Percentiles rank a stretch among this genome's conserved stretches.
These are phyloP conservation scores for Chaenodraco wilsoni DNA, from an alignment of 2,797 vertebrate species.

Conservation along the genomic window DNA sequence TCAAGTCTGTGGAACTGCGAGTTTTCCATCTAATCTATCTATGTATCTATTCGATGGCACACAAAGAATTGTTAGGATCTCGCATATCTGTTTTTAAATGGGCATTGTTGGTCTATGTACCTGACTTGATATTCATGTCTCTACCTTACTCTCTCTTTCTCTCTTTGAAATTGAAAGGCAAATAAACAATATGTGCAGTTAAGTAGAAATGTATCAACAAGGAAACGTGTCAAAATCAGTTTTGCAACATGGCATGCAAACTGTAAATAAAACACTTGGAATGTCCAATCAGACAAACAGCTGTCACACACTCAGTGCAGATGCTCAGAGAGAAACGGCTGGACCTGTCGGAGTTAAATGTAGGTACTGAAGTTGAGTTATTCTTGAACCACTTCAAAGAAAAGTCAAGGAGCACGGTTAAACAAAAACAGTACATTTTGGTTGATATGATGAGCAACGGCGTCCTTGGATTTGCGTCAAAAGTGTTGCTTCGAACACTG, in stretches of 20 bases:
- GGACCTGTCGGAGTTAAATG: constrained; percentile 56
- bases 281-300: constrained; percentile 80
- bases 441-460: constrained; percentile 35
- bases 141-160: constrained; percentile 26
- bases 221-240: constrained; percentile 67
- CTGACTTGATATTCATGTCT: constrained; percentile 35
- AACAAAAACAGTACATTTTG: background rate
- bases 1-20: constrained; percentile 23
- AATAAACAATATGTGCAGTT: constrained; percentile 73
- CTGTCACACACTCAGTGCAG: constrained; percentile 71
- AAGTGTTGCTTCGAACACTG: constrained; percentile 36
- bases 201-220: constrained; percentile 63
- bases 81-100: background rate
- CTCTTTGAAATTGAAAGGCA: constrained; percentile 58
- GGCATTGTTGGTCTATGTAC: background rate
- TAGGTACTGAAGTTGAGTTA: constrained; percentile 31
- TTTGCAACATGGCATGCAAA: constrained; percentile 70
- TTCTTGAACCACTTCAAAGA: constrained; percentile 32
- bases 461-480: constrained; percentile 51
- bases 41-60: constrained; percentile 12
- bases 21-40: constrained; percentile 1
- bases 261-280: constrained; percentile 76
- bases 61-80: background rate
- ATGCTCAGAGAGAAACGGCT: constrained; percentile 59
- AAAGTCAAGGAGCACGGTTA: constrained; percentile 38